A percentile compares a stretch with the other conserved stretches of the same genome.
These are phyloP conservation scores for Epinephelus malabaricus DNA, from an alignment of 2,797 vertebrate species.

Conservation along the genomic window DNA sequence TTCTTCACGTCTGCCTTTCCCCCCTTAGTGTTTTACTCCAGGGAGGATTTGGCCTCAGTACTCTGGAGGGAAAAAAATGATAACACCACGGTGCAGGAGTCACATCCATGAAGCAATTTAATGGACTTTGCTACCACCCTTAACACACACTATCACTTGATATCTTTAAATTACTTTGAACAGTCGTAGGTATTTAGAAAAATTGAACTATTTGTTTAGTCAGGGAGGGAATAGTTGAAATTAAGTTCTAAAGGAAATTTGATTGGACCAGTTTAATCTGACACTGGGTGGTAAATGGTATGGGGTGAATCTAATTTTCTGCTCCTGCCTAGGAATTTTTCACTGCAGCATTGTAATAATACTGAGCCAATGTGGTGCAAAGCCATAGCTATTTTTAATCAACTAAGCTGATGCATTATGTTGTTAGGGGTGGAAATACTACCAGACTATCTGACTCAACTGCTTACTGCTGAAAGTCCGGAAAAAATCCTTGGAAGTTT, in stretches of 20 bases:
- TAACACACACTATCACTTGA: constrained; percentile 33
- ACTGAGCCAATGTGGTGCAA: neutral
- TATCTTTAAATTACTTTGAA: constrained; percentile 63
- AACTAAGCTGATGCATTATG: constrained; percentile 25
- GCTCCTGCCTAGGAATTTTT: neutral
- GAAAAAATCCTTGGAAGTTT: neutral
- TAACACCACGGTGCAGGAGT: constrained; percentile 55
- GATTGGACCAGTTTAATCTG: constrained; percentile 49
- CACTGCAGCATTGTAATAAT: constrained; percentile 15
- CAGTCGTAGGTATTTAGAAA: constrained; percentile 52
- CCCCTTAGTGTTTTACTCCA: constrained; percentile 50
- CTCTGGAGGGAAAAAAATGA: constrained; percentile 60
- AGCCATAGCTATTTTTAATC: constrained; percentile 29
- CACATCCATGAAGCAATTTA: constrained; percentile 69
- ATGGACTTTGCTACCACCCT: constrained; percentile 60
- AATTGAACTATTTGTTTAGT: constrained; percentile 44
- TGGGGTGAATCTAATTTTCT: constrained; percentile 41
- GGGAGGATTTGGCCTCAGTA: constrained; percentile 59
- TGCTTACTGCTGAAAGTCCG: neutral
- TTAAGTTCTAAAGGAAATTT: constrained; percentile 45
- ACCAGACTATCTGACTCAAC: neutral
- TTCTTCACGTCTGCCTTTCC: constrained; percentile 37
- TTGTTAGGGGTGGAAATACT: neutral
- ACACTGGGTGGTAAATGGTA: constrained; percentile 39
- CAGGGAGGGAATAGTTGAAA: constrained; percentile 39